Percentiles rank a stretch among this genome's conserved stretches.
Evolutionary conservation across 2,797 vertebrate genomes (phyloP).

Genomic region (Sternarchorhynchus goeldii): DNA sequence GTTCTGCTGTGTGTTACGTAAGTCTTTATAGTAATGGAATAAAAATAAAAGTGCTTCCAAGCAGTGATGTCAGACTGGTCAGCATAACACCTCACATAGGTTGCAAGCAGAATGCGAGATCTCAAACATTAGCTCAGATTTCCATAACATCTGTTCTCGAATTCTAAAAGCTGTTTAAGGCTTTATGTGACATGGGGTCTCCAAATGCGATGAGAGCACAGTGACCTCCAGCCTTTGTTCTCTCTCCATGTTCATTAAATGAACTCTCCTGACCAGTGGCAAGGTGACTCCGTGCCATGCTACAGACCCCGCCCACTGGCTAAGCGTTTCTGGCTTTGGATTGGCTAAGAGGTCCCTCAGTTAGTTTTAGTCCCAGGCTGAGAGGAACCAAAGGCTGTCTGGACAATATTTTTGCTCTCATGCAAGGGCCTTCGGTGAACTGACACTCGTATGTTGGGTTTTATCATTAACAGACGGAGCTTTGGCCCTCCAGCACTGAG

Average conservation of each 20-base stretch:
- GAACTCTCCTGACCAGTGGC: constrained; percentile 63
- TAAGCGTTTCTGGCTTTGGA: constrained; percentile 33
- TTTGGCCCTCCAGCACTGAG: constrained; percentile 62
- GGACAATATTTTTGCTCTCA: constrained; percentile 48
- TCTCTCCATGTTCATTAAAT: constrained; percentile 69
- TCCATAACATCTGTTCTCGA: constrained; percentile 74
- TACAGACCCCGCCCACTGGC: constrained; percentile 47
- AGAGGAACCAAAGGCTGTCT: constrained; percentile 59
- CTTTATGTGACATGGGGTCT: constrained; percentile 56
- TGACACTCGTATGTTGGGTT: constrained; percentile 66
- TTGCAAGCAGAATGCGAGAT: constrained; percentile 50
- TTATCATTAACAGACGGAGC: constrained; percentile 71
- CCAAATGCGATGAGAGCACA: constrained; percentile 64
- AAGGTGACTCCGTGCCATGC: constrained; percentile 70
- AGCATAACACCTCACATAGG: constrained; percentile 9
- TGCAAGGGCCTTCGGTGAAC: constrained; percentile 58
- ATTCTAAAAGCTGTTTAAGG: constrained; percentile 67
- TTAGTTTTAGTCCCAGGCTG: constrained; percentile 54
- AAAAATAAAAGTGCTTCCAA: background rate
- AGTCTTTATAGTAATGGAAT: too few species aligned
- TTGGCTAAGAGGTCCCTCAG: constrained; percentile 64
- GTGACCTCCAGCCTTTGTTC: constrained; percentile 68
- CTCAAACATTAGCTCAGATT: constrained; percentile 67
- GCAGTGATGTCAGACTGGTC: constrained; percentile 4
- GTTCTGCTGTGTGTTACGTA: too few species aligned